A percentile compares a stretch with the other conserved stretches of the same genome.
Conservation (phyloP, 2,888 invertebrate genomes). For the Rhopalosiphum nymphaeae region DNA sequence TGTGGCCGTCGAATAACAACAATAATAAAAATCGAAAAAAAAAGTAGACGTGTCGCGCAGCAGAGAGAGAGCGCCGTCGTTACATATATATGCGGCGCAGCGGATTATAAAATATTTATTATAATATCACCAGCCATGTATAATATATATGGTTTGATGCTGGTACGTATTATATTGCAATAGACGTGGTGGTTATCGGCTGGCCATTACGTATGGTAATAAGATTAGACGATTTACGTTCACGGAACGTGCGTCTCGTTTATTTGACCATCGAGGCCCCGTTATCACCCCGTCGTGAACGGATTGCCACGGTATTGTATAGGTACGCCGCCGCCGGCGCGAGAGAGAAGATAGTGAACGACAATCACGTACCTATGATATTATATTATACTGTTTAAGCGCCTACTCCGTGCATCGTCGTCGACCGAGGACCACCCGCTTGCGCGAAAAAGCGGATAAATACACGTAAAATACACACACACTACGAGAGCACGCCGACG, state of each 20-base stretch:
- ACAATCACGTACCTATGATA: background rate
- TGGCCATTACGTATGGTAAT: background rate
- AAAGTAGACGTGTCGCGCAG: background rate
- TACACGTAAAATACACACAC: background rate
- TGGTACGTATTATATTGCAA: background rate
- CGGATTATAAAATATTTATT: background rate
- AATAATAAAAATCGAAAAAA: conserved; percentile 9
- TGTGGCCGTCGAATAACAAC: background rate
- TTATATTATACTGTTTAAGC: background rate
- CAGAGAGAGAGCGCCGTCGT: background rate
- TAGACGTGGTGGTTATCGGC: background rate
- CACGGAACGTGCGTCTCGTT: background rate
- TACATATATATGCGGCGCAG: background rate
- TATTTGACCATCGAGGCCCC: conserved; percentile 8
- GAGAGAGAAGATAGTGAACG: background rate
- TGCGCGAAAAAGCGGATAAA: conserved; percentile 27
- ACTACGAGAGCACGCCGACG: background rate
- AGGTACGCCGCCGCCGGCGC: background rate
- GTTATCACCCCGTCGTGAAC: conserved; percentile 8
- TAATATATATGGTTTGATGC: background rate
- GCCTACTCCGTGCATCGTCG: background rate
- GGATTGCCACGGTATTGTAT: background rate
- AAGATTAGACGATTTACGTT: background rate
- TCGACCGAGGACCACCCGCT: conserved; percentile 23
- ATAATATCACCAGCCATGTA: background rate